Evolutionary conservation across 2,888 invertebrate species (phyloP), one percentile per base, ranked within the genome.

Genomic region (Girardia tigrina): DNA sequence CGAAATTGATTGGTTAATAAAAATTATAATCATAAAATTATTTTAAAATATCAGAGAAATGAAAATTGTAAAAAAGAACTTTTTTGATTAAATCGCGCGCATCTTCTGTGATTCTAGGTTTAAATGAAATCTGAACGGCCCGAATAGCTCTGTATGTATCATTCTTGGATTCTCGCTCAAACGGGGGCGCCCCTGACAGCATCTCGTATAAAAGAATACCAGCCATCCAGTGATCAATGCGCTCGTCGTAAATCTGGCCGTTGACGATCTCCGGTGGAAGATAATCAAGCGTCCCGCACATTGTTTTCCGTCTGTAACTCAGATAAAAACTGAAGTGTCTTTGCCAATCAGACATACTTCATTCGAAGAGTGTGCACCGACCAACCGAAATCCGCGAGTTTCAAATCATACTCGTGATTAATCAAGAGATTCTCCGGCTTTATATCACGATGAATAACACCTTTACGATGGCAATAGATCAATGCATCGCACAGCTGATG

Each of bases 371-470:
- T 91, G 84, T 95, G 94, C 0, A 95, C 94, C 0, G 94, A 94
- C 95, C 95, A 97, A 16, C 95, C 95, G 85, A 95, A 97, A 84
- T 95, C 95, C 2, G 94, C 94, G 79, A 95, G 91, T 86, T 97
- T 97, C 0, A 95, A 86, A 80, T 93, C 90, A 56, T 90, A 90
- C 77, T 89, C 89, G 76, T 88, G 86, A 0, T 92, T 91, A 1
- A 97, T 87, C 2, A 97, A 86, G 69, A 95, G 86, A 84, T 97
- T 97, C 82, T 97, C 95, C 0, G 95, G 94, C 83, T 95, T 95
- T 20, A 95, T 92, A 82, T 95, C 77, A 73, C 84, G 87, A 83
- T 95, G 94, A 78, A 94, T 94, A 0, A 94, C 92, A 84, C 91
- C 90, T 80, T 90, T 91, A 56, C 88, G 87, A 81, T 95, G 95